A percentile compares a stretch with the other conserved stretches of the same genome.
Conservation (phyloP, 2,888 invertebrate species). For the Orthosia gracilis region DNA sequence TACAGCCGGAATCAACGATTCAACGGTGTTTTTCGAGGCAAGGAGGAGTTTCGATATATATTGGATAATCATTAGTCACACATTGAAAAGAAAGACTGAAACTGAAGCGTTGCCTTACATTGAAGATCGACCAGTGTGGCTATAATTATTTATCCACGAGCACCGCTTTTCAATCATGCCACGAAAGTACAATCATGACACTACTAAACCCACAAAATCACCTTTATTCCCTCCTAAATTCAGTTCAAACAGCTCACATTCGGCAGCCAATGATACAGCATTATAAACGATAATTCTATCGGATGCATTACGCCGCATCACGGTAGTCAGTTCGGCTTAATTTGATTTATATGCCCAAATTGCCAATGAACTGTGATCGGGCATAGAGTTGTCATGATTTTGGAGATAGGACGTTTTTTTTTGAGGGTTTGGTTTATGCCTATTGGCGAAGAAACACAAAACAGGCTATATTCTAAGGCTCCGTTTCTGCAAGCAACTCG, state of each 20-base stretch:
- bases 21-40: too few species aligned
- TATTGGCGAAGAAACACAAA: neutral
- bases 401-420: slow-evolving; percentile 9
- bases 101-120: too few species aligned
- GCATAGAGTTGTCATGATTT: slow-evolving; percentile 64
- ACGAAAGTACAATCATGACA: neutral
- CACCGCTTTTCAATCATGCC: too few species aligned
- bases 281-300: slow-evolving; percentile 57
- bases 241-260: slow-evolving; percentile 18
- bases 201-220: neutral
- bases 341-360: slow-evolving; percentile 79
- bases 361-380: slow-evolving; percentile 75
- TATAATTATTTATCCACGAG: too few species aligned
- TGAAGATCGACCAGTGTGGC: too few species aligned
- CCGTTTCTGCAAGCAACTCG: too few species aligned
- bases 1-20: too few species aligned
- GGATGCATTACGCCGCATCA: slow-evolving; percentile 51
- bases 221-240: slow-evolving; percentile 27
- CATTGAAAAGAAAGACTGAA: too few species aligned
- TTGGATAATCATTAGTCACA: too few species aligned
- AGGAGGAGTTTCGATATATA: too few species aligned
- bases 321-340: slow-evolving; percentile 74
- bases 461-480: too few species aligned
- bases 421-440: neutral
- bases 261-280: slow-evolving; percentile 30